Evolutionary conservation across 2,797 vertebrate species (phyloP).

Genomic region (Epinephelus malabaricus): DNA sequence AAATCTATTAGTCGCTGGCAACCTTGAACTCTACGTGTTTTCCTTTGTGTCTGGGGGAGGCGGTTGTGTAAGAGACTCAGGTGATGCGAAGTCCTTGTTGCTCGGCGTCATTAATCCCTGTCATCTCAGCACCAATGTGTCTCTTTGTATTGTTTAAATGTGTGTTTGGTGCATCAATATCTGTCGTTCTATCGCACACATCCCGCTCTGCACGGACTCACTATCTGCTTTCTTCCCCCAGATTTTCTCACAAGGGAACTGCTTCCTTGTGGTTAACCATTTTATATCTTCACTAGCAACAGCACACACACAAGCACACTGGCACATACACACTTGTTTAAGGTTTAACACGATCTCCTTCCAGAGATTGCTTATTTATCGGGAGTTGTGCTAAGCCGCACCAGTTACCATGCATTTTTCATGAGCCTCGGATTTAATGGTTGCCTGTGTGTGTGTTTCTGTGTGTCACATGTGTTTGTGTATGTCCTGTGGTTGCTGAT

Average conservation of each 20-base stretch:
- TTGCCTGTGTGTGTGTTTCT: constrained; percentile 32
- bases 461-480: constrained; percentile 51
- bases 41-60: constrained; percentile 33
- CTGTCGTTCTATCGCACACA: constrained; percentile 16
- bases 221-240: constrained; percentile 49
- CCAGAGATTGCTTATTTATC: constrained; percentile 82
- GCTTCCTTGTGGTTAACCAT: constrained; percentile 60
- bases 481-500: constrained; percentile 44
- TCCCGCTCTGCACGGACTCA: constrained; percentile 34
- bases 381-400: constrained; percentile 78
- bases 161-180: constrained; percentile 34
- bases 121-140: constrained; percentile 42
- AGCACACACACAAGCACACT: not conserved
- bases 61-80: constrained; percentile 44
- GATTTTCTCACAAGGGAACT: constrained; percentile 51
- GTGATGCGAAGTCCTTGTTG: constrained; percentile 51
- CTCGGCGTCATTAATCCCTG: constrained; percentile 65
- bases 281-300: constrained; percentile 52
- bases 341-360: constrained; percentile 72
- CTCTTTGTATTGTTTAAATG: constrained; percentile 43
- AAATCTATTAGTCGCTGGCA: constrained; percentile 70
- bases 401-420: constrained; percentile 85
- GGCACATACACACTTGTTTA: constrained; percentile 55
- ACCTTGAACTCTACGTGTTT: constrained; percentile 67
- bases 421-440: constrained; percentile 79